A percentile compares a stretch with the other conserved stretches of the same genome.
phyloP scores from a whole-genome alignment of 2,888 invertebrate genomes.

The Brachyopa scutellaris region DNA sequence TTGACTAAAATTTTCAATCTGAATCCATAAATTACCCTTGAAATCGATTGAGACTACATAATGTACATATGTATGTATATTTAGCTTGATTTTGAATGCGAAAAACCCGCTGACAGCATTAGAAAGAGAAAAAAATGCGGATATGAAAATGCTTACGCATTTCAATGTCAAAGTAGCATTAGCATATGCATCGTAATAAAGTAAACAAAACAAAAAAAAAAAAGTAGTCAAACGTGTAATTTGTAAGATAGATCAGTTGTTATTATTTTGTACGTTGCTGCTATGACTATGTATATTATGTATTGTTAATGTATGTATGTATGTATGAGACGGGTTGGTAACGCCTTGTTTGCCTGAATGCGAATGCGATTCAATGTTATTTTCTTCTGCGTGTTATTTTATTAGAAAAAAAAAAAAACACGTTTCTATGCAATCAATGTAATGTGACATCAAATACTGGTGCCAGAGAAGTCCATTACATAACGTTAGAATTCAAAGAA shows the following conservation, averaged over 20 bases:
- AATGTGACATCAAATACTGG: constrained; percentile 15
- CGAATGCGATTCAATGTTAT: constrained; percentile 5
- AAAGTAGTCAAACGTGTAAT: constrained; percentile 37
- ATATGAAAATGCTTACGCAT: constrained; percentile 27
- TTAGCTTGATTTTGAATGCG: background rate
- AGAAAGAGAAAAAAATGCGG: constrained; percentile 31
- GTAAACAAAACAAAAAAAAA: no score
- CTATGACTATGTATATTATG: background rate
- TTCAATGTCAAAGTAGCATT: constrained; percentile 57
- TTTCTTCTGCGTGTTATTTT: constrained; percentile 2
- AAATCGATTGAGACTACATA: background rate
- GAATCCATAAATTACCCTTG: constrained; percentile 46
- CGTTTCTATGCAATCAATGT: constrained; percentile 24
- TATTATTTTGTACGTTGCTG: background rate
- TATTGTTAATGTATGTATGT: no score
- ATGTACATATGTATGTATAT: no score
- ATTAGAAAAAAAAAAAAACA: constrained; percentile 1
- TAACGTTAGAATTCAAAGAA: constrained; percentile 4
- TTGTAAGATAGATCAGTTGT: constrained; percentile 42
- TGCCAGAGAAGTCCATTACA: background rate
- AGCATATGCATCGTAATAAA: constrained; percentile 40
- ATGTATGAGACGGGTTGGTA: background rate
- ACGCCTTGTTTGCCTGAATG: background rate
- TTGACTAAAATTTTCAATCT: constrained; percentile 12
- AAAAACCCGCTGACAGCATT: background rate